A percentile compares a stretch with the other conserved stretches of the same genome.
phyloP scores from a whole-genome alignment of 1,140 invertebrate genomes.

The Globodera rostochiensis region DNA sequence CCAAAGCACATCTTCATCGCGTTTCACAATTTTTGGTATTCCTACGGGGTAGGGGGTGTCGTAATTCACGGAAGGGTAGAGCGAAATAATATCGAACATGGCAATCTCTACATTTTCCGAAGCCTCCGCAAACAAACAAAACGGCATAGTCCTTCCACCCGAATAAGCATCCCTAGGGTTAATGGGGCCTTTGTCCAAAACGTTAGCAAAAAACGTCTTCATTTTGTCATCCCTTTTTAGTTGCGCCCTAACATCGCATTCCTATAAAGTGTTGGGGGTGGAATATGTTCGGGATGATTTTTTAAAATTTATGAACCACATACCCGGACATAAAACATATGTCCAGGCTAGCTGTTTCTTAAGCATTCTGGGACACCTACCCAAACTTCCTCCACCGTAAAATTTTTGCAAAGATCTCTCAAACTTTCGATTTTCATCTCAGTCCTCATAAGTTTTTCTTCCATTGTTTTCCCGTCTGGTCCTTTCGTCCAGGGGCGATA shows the following conservation, averaged over 20 bases:
- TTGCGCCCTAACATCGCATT: constrained; percentile 1
- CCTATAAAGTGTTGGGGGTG: background rate
- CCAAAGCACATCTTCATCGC: background rate
- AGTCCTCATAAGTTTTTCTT: background rate
- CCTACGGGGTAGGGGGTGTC: background rate
- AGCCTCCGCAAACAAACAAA: background rate
- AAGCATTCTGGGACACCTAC: background rate
- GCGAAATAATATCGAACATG: background rate
- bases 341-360: too few relatives aligned
- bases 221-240: constrained; percentile 1
- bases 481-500: background rate
- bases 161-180: background rate
- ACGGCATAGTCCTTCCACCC: constrained; percentile 5
- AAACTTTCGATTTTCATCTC: background rate
- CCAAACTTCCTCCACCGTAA: background rate
- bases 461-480: background rate
- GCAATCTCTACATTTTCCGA: background rate
- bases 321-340: too few relatives aligned
- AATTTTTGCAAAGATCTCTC: background rate
- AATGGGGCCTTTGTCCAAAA: background rate
- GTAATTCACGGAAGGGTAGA: background rate
- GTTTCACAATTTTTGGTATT: background rate
- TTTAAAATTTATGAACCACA: too few relatives aligned
- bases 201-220: background rate
- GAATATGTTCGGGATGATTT: too few relatives aligned